These are phyloP conservation scores for Coluber constrictor DNA, from an alignment of 2,797 vertebrate species.

Conservation along the genomic window DNA sequence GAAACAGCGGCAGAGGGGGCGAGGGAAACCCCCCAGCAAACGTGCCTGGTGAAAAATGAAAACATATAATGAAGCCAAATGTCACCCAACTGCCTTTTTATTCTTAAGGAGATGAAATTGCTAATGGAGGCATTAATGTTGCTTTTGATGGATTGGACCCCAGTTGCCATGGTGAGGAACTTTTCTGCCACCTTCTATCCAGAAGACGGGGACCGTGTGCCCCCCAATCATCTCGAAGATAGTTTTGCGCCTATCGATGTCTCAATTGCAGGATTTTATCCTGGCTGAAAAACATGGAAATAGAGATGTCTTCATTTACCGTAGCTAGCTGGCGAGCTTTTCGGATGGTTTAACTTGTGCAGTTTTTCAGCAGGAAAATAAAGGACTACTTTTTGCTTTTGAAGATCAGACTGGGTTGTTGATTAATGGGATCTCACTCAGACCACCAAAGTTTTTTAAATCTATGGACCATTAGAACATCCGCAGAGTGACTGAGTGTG, in stretches of 20 bases:
- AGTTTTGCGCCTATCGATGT: constrained; percentile 52
- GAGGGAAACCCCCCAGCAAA: background rate
- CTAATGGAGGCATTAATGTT: constrained; percentile 65
- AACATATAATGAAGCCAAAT: constrained; percentile 53
- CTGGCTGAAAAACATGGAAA: constrained; percentile 1
- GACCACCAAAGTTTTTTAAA: background rate
- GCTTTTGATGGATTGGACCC: constrained; percentile 62
- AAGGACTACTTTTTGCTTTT: background rate
- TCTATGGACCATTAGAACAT: too few relatives aligned
- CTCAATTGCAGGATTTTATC: background rate
- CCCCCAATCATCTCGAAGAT: constrained; percentile 42
- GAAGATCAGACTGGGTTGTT: background rate
- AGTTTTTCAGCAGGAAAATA: background rate
- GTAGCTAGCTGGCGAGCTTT: constrained; percentile 7
- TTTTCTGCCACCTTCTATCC: constrained; percentile 64
- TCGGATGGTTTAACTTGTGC: background rate
- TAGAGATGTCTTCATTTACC: background rate
- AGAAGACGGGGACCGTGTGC: constrained; percentile 44
- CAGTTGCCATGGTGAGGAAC: constrained; percentile 69
- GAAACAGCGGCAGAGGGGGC: background rate
- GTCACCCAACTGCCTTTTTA: constrained; percentile 60
- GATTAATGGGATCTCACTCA: background rate
- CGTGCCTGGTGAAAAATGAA: constrained; percentile 49
- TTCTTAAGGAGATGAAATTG: constrained; percentile 61
- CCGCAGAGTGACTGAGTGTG: too few relatives aligned